These are phyloP conservation scores for Pollimyrus isidori DNA, from an alignment of 2,113 vertebrate genomes.

Conservation along the genomic window DNA sequence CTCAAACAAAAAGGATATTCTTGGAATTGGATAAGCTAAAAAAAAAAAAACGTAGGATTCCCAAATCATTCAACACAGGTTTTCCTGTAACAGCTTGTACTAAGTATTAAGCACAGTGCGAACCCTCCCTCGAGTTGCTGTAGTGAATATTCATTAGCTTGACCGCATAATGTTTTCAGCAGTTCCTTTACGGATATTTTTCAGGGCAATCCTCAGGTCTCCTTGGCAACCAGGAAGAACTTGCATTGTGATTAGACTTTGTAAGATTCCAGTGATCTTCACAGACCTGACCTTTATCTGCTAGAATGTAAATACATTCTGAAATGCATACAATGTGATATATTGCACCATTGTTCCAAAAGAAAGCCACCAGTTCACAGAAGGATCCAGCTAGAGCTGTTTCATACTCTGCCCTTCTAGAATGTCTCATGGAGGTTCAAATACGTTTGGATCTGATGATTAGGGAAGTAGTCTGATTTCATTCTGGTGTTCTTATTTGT, in stretches of 20 bases:
- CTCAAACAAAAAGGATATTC: constrained; percentile 12
- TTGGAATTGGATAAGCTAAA: not conserved
- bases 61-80: constrained; percentile 18
- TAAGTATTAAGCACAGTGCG: constrained; percentile 32
- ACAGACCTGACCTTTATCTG: not conserved
- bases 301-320: not conserved
- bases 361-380: not conserved
- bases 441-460: not conserved
- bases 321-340: not conserved
- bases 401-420: not conserved
- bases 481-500: not conserved
- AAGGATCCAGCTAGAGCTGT: not conserved
- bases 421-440: not conserved
- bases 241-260: not conserved
- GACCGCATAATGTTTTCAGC: constrained; percentile 37
- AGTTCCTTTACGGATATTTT: constrained; percentile 34
- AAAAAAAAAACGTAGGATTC: constrained; percentile 11
- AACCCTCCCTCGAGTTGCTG: constrained; percentile 15
- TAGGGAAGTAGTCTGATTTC: not conserved
- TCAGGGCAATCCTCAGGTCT: constrained; percentile 28
- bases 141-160: constrained; percentile 37
- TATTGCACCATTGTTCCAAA: not conserved
- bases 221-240: constrained; percentile 35
- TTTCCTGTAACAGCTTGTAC: constrained; percentile 25
- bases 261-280: not conserved